Base-by-base conservation (phyloP, 2,888 invertebrate genomes). In the Crocallis elinguaria region DNA sequence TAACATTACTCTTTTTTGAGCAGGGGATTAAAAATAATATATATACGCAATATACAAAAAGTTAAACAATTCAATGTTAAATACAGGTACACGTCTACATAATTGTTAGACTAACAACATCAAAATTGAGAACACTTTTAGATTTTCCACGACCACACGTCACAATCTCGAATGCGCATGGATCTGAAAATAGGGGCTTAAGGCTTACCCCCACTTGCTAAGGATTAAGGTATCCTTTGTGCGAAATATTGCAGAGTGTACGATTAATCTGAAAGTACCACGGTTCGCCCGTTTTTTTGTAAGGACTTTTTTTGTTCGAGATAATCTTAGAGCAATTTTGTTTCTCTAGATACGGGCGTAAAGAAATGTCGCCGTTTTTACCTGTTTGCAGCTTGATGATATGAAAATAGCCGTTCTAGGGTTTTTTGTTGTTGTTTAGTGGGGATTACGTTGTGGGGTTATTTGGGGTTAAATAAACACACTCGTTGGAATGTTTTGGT, bases 171-270 rank as follows among this genome's bases (percentile, higher is more conserved):
- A 53, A 52, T 37, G 36, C 43, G 43, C 48, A 49, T 43, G 43
- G 23, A 9, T 23, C 36, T 33, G 35, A 48, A 46, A 53, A 53
- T 53, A 53, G 48, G 48, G 43, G 48, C 53, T 49, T 37, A 48
- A 54, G 43, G 78, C 79, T 77, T 76, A 77, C 83, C 82, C 82
- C 86, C 81, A 87, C 88, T 88, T 88, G 87, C 83, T 77, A 81
- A 72, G 86, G 88, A 88, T 90, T 87, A 90, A 89, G 89, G 88
- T 89, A 88, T 84, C 86, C 87, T 88, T 89, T 90, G 89, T 88
- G 77, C 82, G 75, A 87, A 86, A 89, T 88, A 89, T 88, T 83
- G 88, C 89, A 83, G 86, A 86, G 83, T 86, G 84, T 86, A 81
- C 88, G 86, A 86, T 88, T 88, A 89, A 90, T 90, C 88, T 86